Base-by-base conservation (phyloP, 2,113 vertebrate genomes). In the Nibea coibor region DNA sequence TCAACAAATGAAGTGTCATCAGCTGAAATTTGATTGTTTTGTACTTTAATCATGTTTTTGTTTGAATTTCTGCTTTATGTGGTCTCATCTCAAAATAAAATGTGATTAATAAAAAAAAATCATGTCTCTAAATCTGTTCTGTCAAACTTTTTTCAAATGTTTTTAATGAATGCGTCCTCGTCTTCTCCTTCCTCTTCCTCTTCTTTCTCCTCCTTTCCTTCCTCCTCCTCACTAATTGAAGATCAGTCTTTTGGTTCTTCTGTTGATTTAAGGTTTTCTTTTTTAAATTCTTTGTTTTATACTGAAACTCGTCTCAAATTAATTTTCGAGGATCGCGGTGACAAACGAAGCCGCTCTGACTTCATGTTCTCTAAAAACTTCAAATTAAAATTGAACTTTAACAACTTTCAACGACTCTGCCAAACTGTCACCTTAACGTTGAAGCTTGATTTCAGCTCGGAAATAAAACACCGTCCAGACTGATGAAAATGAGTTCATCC, bases 261-360 rank as follows among this genome's bases (percentile, higher is more conserved):
- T 93, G 81, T 91, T 90, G 86, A 77, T 89, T 84, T 85, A 89
- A 84, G 85, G 69, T 92, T 87, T 24, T 26, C 63, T 68, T 87
- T n/a, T 76, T 72, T 77, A 86, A 81, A 28, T 78, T 78, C 69
- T 16, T 28, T 70, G 59, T 90, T 87, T 84, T 22, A 84, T 85
- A 78, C 24, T 56, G 54, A 72, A 78, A 64, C 57, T 66, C 71
- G 66, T 50, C 51, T 87, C 61, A 19, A 28, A 88, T 90, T 91
- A 85, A 85, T 87, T 89, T 85, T 69, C 3, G n/a, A 68, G 54
- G 88, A 83, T 90, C 75, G 20, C 20, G 66, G 51, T 88, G 80
- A 80, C 82, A 80, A 83, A 81, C 31, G 65, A 78, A 80, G 75
- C 75, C 26, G 24, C 67, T 76, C 54, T 69, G 73, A 82, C 88